These are phyloP conservation scores for Lycocerus yunnanus DNA, from an alignment of 2,888 invertebrate species.

Conservation along the genomic window DNA sequence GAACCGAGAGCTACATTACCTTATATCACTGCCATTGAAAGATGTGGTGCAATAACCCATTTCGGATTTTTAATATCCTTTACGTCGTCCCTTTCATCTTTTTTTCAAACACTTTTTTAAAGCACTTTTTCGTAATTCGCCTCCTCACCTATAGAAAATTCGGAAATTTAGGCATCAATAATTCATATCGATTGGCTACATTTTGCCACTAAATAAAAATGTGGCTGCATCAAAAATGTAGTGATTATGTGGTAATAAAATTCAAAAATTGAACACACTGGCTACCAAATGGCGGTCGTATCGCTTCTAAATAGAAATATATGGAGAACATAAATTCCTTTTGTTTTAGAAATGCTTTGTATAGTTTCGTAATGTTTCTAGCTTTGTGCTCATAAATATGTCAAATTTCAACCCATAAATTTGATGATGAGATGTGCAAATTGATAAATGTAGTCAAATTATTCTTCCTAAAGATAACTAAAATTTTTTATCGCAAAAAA, in stretches of 20 bases:
- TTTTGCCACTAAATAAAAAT: not conserved
- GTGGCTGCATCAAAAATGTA: not conserved
- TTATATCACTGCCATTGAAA: constrained; percentile 33
- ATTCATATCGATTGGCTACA: not conserved
- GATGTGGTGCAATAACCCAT: constrained; percentile 32
- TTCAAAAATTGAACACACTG: constrained; percentile 28
- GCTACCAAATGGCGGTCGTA: constrained; percentile 19
- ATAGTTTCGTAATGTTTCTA: constrained; percentile 15
- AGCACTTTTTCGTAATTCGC: not conserved
- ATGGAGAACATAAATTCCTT: constrained; percentile 25
- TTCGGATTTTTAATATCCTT: constrained; percentile 24
- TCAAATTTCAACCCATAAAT: constrained; percentile 25
- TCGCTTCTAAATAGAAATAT: constrained; percentile 24
- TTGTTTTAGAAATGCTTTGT: constrained; percentile 28
- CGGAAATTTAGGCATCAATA: not conserved
- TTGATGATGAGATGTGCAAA: constrained; percentile 20
- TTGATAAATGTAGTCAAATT: constrained; percentile 25
- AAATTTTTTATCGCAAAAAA: not conserved
- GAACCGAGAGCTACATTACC: constrained; percentile 30
- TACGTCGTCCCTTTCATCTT: constrained; percentile 19
- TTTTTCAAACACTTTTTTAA: constrained; percentile 8
- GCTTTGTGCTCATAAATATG: constrained; percentile 21
- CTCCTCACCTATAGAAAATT: not conserved
- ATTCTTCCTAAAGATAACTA: constrained; percentile 8
- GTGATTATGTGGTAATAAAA: constrained; percentile 20